Percentiles rank a stretch among this genome's conserved stretches.
These are phyloP conservation scores for Crambe crambe DNA, from an alignment of 37 sponge, comb jelly and placozoan species.

Conservation along the genomic window DNA sequence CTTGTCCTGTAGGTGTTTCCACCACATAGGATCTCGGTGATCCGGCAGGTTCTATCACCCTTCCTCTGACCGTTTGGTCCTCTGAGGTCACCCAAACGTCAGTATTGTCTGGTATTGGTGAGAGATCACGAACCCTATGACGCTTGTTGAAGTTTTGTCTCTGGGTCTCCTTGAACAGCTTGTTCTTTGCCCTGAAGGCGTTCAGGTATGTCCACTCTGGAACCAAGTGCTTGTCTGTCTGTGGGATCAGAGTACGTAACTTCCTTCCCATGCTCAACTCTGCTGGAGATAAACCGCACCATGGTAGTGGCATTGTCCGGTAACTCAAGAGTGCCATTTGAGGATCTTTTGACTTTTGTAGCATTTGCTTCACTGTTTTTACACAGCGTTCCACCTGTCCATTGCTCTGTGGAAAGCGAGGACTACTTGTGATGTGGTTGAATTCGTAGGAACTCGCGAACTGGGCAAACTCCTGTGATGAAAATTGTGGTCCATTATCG, in stretches of 20 bases:
- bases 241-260: slow-evolving; percentile 40
- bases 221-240: slow-evolving; percentile 17
- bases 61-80: neutral
- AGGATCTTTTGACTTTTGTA: slow-evolving; percentile 18
- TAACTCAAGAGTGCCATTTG: slow-evolving; percentile 42
- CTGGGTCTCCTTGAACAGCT: slow-evolving; percentile 20
- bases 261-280: slow-evolving; percentile 49
- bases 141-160: slow-evolving; percentile 32
- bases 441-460: slow-evolving; percentile 39
- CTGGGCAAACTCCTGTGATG: slow-evolving; percentile 32
- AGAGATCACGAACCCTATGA: slow-evolving; percentile 8
- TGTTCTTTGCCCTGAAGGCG: slow-evolving; percentile 10
- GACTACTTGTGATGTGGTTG: slow-evolving; percentile 54
- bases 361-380: slow-evolving; percentile 38
- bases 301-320: slow-evolving; percentile 53
- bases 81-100: slow-evolving; percentile 48
- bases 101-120: slow-evolving; percentile 7
- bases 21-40: slow-evolving; percentile 13
- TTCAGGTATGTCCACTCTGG: slow-evolving; percentile 52
- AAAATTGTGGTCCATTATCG: slow-evolving; percentile 65
- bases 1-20: neutral
- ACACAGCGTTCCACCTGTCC: slow-evolving; percentile 51
- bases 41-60: neutral
- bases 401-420: slow-evolving; percentile 59
- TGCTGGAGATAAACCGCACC: slow-evolving; percentile 55